Conservation (phyloP, 2,888 invertebrate genomes). For the Pachycephus smyrnensis region DNA sequence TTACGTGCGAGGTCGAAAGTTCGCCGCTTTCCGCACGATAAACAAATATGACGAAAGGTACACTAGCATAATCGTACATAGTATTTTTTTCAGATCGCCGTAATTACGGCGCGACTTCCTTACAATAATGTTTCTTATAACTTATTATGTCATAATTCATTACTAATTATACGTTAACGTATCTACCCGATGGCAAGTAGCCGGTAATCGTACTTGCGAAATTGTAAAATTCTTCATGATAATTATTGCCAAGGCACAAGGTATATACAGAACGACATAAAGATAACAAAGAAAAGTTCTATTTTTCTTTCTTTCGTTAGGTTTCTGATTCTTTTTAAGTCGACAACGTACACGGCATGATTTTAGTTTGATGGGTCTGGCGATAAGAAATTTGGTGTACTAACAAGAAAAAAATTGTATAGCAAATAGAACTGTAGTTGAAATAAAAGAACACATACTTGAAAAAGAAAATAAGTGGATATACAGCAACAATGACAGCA, state of each 20-base stretch:
- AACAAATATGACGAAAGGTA: conserved; percentile 32
- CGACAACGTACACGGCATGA: conserved; percentile 16
- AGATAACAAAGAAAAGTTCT: conserved; percentile 4
- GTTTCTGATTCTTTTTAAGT: conserved; percentile 9
- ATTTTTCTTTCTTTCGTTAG: background rate
- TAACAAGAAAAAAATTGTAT: conserved; percentile 57
- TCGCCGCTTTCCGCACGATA: conserved; percentile 46
- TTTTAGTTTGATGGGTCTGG: conserved; percentile 34
- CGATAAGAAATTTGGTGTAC: conserved; percentile 50
- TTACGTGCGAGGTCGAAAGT: background rate
- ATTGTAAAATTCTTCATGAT: conserved; percentile 35
- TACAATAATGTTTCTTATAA: conserved; percentile 38
- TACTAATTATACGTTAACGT: conserved; percentile 42
- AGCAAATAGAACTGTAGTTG: conserved; percentile 58
- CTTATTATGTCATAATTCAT: conserved; percentile 38
- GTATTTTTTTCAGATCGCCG: conserved; percentile 37
- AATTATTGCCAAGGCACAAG: background rate
- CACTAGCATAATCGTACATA: conserved; percentile 40
- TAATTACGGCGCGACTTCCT: conserved; percentile 32
- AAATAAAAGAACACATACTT: conserved; percentile 60
- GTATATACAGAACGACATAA: conserved; percentile 1
- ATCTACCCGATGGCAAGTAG: conserved; percentile 5
- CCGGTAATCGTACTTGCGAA: conserved; percentile 32
- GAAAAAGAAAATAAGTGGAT: conserved; percentile 32
- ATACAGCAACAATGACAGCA: background rate